Conservation (phyloP, 2,797 vertebrate species). For the Orientallactaga sibirica region DNA sequence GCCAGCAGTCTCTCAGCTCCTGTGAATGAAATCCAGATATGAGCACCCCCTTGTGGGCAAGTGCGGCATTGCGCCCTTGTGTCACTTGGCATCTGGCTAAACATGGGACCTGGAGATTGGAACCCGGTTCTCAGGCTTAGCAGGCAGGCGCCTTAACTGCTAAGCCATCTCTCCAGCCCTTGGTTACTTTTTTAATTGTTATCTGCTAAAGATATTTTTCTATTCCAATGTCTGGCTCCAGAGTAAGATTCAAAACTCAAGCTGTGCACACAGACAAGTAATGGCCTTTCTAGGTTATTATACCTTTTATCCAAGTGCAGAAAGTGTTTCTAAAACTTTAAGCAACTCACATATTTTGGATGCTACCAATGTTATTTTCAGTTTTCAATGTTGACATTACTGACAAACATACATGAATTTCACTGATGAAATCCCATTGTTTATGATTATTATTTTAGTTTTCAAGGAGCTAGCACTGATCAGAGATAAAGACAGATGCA, state of each 20-base stretch:
- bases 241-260: not conserved
- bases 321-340: not conserved
- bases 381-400: not conserved
- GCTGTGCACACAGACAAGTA: not conserved
- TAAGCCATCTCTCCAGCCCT: not conserved
- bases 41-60: too few species aligned
- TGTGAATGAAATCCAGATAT: too few species aligned
- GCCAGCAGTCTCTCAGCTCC: too few species aligned
- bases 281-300: not conserved
- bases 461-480: not conserved
- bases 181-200: not conserved
- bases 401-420: not conserved
- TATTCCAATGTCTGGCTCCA: not conserved
- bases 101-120: too few species aligned
- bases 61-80: too few species aligned
- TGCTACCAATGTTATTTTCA: not conserved
- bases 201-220: not conserved
- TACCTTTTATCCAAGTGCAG: not conserved
- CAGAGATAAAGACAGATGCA: not conserved
- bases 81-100: too few species aligned
- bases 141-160: too few species aligned
- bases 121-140: too few species aligned
- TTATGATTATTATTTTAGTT: not conserved
- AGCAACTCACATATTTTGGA: not conserved
- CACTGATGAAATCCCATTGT: not conserved